Conservation (phyloP, 2,888 invertebrate genomes). For the Mesorhabditis spiculigera region DNA sequence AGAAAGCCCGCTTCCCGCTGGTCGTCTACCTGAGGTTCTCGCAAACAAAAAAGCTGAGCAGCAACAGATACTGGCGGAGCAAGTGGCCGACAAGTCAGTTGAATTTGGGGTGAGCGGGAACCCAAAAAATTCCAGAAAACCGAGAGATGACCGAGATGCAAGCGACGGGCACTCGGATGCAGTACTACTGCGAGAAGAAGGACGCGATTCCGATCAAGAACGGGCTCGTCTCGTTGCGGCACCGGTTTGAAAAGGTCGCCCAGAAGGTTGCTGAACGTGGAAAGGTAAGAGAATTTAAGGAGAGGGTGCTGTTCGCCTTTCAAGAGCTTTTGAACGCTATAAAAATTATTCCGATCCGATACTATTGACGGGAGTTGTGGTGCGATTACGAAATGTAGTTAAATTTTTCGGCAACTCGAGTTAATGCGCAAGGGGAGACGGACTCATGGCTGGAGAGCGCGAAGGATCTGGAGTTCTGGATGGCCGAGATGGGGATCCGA, state of each 20-base stretch:
- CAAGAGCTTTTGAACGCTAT: too few relatives aligned
- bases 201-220: conserved; percentile 98
- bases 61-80: conserved; percentile 64
- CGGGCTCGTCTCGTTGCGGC: conserved; percentile 89
- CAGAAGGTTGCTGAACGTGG: conserved; percentile 91
- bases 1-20: conserved; percentile 62
- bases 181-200: conserved; percentile 98
- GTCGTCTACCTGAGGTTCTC: conserved; percentile 82
- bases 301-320: conserved; percentile 12
- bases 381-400: too few relatives aligned
- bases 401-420: conserved; percentile 17
- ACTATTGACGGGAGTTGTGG: too few relatives aligned
- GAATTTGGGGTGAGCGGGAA: background rate
- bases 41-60: conserved; percentile 94
- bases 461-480: conserved; percentile 83
- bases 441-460: conserved; percentile 31
- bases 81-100: conserved; percentile 21
- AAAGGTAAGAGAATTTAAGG: conserved; percentile 60
- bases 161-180: conserved; percentile 65
- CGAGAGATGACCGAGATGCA: conserved; percentile 32
- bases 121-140: conserved; percentile 18
- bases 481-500: conserved; percentile 77
- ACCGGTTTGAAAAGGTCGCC: conserved; percentile 94
- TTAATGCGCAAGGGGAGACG: conserved; percentile 17
- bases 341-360: too few relatives aligned